Conservation (phyloP, 2,888 invertebrate species). For the Sphinx pinastri region DNA sequence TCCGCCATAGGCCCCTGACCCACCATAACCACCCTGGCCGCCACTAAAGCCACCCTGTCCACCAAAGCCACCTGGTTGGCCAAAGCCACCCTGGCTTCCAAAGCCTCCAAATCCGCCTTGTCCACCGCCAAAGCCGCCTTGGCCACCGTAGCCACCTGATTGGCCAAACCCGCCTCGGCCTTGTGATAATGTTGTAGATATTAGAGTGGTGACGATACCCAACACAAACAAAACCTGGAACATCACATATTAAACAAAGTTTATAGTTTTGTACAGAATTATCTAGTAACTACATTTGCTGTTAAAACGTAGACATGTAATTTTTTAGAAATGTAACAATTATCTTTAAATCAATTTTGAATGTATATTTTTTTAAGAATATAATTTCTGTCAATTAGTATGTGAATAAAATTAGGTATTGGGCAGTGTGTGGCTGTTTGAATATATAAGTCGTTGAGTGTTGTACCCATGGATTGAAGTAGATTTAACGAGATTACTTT, state of each 20-base stretch:
- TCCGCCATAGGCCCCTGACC: conserved; percentile 32
- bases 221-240: conserved; percentile 47
- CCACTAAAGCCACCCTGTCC: conserved; percentile 31
- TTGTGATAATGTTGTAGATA: conserved; percentile 43
- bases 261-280: not conserved
- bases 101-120: conserved; percentile 4
- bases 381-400: no score
- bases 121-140: conserved; percentile 32
- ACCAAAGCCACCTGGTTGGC: conserved; percentile 30
- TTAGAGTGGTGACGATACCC: conserved; percentile 41
- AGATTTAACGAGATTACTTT: no score
- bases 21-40: conserved; percentile 30
- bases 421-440: no score
- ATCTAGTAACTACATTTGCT: not conserved
- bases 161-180: conserved; percentile 29
- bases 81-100: conserved; percentile 1
- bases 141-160: conserved; percentile 19
- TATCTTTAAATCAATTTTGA: no score
- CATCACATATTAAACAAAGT: not conserved
- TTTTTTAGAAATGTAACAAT: no score
- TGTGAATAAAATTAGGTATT: no score
- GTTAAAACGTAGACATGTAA: no score
- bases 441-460: no score
- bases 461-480: no score
- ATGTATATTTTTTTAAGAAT: no score